A percentile compares a stretch with the other conserved stretches of the same genome.
Evolutionary conservation across 2,797 vertebrate species (phyloP).

Genomic region (Lutjanus campechanus): DNA sequence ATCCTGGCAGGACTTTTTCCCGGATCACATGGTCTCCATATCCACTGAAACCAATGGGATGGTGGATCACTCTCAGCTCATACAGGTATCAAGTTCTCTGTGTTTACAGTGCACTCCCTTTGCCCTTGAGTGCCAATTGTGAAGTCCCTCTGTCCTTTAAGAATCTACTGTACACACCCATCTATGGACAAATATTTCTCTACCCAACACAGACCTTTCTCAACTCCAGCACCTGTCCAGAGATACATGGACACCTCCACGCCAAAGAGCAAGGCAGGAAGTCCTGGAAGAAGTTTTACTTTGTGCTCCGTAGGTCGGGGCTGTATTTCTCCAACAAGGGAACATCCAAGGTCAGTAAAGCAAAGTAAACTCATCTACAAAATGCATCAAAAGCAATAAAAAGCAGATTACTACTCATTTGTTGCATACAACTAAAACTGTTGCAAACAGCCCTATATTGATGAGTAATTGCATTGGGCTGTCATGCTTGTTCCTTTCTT

Average conservation of each 20-base stretch:
- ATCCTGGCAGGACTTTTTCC: slow-evolving; percentile 92
- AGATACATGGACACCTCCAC: slow-evolving; percentile 95
- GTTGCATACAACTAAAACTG: neutral
- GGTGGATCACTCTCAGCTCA: slow-evolving; percentile 89
- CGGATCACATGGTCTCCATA: slow-evolving; percentile 95
- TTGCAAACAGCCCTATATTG: neutral
- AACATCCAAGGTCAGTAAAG: slow-evolving; percentile 93
- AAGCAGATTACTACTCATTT: neutral
- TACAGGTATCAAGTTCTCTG: slow-evolving; percentile 88
- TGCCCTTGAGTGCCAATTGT: slow-evolving; percentile 16
- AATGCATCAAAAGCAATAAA: neutral
- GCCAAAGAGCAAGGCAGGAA: slow-evolving; percentile 95
- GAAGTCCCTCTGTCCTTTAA: slow-evolving; percentile 17
- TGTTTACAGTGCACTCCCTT: slow-evolving; percentile 24
- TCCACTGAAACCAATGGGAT: slow-evolving; percentile 89
- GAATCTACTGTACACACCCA: slow-evolving; percentile 7
- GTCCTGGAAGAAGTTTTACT: slow-evolving; percentile 96
- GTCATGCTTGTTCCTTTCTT: neutral
- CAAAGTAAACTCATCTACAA: neutral
- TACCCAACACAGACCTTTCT: slow-evolving; percentile 91
- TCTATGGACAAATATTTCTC: slow-evolving; percentile 44
- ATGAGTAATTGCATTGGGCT: neutral
- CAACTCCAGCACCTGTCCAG: slow-evolving; percentile 94
- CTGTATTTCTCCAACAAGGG: slow-evolving; percentile 98
- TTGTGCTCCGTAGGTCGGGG: slow-evolving; percentile 96